phyloP scores from a whole-genome alignment of 2,797 vertebrate genomes.

The Gymnoscopelus microlampas region DNA sequence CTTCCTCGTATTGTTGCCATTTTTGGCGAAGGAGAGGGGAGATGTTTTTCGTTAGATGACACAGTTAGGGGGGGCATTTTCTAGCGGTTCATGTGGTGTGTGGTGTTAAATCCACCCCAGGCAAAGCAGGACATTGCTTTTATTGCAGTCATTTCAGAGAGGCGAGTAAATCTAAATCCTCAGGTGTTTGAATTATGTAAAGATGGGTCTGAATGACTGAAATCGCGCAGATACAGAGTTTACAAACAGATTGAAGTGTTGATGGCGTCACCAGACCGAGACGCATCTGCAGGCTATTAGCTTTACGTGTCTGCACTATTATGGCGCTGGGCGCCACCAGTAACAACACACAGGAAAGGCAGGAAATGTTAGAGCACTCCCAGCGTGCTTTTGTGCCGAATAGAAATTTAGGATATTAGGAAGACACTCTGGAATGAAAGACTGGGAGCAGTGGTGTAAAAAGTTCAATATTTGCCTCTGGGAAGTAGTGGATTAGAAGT shows the following conservation, averaged over 20 bases:
- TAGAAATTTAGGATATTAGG: conserved; percentile 3
- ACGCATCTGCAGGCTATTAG: background rate
- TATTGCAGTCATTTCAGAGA: conserved; percentile 62
- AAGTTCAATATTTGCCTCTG: too few species aligned
- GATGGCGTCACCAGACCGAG: conserved; percentile 16
- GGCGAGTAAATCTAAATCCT: conserved; percentile 24
- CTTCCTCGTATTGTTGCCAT: conserved; percentile 66
- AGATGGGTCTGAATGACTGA: conserved; percentile 41
- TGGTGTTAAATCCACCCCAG: conserved; percentile 63
- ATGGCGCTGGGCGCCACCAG: background rate
- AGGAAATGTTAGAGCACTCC: conserved; percentile 3
- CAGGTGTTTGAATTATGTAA: conserved; percentile 51
- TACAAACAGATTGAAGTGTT: conserved; percentile 13
- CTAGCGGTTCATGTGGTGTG: conserved; percentile 48
- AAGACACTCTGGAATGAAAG: conserved; percentile 36
- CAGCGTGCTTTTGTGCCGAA: conserved; percentile 15
- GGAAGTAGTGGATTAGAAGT: too few species aligned
- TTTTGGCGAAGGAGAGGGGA: conserved; percentile 54
- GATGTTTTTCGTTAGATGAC: conserved; percentile 73
- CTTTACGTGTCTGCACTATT: conserved; percentile 17
- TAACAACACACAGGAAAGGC: conserved; percentile 3
- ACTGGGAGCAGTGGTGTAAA: too few species aligned
- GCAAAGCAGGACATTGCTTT: conserved; percentile 63
- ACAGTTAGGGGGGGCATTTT: conserved; percentile 59
- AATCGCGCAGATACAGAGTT: conserved; percentile 15